Evolutionary conservation across 2,888 invertebrate species (phyloP), one percentile per base, ranked within the genome.

Genomic region (Labia minor): DNA sequence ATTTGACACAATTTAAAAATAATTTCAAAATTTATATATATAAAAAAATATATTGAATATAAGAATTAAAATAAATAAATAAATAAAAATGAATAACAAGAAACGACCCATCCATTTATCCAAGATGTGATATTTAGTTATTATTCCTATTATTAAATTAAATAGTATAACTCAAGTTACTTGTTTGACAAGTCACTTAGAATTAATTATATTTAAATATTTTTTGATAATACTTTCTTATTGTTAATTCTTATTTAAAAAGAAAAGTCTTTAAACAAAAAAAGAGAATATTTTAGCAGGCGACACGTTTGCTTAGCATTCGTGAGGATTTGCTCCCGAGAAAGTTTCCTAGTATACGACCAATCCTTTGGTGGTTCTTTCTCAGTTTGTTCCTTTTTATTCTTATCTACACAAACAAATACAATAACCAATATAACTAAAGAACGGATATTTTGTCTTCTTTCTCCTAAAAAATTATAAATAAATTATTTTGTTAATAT

Each of bases 21-120:
- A 8, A 49, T 49, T 26, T 26, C 26, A 16, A 11, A 33, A 33
- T 33, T 49, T 49, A 16, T 16, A 10, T 49, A 49, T n/a, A 10
- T 49, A 49, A 49, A 49, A 49, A 8, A 49, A 11, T 49, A 49
- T 49, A 11, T 10, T n/a, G 14, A 49, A 33, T 8, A 49, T n/a
- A 49, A 49, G 14, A 49, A 49, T n/a, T 8, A 49, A 10, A n/a
- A 16, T 11, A 49, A 49, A 49, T n/a, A 49, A 49, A 49, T n/a
- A 49, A 11, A 49, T n/a, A 11, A 49, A 49, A 49, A 49, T 8
- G 16, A 49, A 49, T 16, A 49, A 49, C 49, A 49, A 49, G n/a
- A 49, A 49, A 49, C 49, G 49, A 49, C 49, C 49, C 49, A 49
- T 49, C 49, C 49, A 49, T 49, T 49, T 49, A 49, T 49, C 49